Conservation (phyloP, 1,140 invertebrate genomes). For the Ditylenchus dipsaci region DNA sequence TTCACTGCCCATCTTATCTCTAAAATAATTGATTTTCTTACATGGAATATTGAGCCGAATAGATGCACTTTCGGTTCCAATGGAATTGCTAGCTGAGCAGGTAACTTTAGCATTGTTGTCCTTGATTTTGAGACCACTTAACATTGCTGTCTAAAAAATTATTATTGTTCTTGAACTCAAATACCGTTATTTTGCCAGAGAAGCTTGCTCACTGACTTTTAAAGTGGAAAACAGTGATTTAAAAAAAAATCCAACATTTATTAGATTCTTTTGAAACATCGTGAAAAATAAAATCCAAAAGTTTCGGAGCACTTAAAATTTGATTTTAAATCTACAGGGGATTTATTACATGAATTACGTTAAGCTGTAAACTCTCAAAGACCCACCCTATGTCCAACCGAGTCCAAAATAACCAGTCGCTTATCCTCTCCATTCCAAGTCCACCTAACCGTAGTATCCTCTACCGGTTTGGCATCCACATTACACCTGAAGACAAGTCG, state of each 20-base stretch:
- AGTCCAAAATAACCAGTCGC: conserved; percentile 5
- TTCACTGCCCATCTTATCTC: too few relatives aligned
- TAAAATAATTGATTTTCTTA: too few relatives aligned
- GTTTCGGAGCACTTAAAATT: too few relatives aligned
- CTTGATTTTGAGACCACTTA: conserved; percentile 10
- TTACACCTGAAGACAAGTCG: conserved; percentile 11
- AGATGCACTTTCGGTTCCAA: conserved; percentile 9
- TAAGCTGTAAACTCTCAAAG: too few relatives aligned
- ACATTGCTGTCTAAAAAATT: conserved; percentile 1
- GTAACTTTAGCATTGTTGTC: conserved; percentile 10
- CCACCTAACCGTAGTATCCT: conserved; percentile 11
- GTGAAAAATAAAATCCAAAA: too few relatives aligned
- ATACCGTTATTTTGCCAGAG: too few relatives aligned
- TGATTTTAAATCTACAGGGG: too few relatives aligned
- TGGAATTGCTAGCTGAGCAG: conserved; percentile 9
- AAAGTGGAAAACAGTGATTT: too few relatives aligned
- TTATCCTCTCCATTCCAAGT: conserved; percentile 16
- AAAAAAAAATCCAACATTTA: too few relatives aligned
- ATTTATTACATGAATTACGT: too few relatives aligned
- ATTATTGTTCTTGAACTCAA: too few relatives aligned
- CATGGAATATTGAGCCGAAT: conserved; percentile 12
- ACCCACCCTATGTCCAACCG: not conserved
- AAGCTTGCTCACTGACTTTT: not conserved
- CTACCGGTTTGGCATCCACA: conserved; percentile 4
- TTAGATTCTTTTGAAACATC: too few relatives aligned